These are phyloP conservation scores for Pseudeuparius sepicola DNA, from an alignment of 2,888 invertebrate species.

Conservation along the genomic window DNA sequence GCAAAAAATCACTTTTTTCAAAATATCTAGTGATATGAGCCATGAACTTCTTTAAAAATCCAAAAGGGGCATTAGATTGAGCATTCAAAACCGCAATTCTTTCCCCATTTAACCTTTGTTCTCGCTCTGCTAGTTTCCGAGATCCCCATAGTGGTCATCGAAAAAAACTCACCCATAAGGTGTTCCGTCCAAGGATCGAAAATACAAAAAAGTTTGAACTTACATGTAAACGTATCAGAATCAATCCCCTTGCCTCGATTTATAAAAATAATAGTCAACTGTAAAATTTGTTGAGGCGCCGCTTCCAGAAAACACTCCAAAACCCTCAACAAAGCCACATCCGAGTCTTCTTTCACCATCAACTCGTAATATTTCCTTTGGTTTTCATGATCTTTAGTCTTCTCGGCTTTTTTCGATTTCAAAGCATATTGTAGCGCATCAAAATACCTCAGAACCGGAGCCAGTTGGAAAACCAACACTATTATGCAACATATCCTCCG, in stretches of 20 bases:
- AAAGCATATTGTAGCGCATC: constrained; percentile 55
- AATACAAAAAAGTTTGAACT: no score
- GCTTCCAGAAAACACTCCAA: constrained; percentile 75
- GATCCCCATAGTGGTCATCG: no score
- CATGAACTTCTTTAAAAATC: no score
- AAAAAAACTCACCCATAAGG: no score
- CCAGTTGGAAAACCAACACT: constrained; percentile 59
- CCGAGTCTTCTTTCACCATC: constrained; percentile 71
- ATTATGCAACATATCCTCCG: constrained; percentile 49
- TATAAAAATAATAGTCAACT: constrained; percentile 57
- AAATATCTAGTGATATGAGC: no score
- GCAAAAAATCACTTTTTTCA: no score
- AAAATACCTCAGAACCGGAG: constrained; percentile 59
- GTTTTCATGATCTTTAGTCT: constrained; percentile 44
- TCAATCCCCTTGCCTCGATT: constrained; percentile 39
- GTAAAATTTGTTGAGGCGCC: constrained; percentile 70
- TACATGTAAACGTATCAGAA: constrained; percentile 35
- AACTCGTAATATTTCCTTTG: constrained; percentile 59
- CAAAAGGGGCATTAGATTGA: no score
- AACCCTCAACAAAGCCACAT: constrained; percentile 64
- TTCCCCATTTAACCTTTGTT: no score
- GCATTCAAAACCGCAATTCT: no score
- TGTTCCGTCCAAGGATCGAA: no score
- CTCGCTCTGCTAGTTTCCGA: no score
- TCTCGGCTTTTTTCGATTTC: constrained; percentile 54